phyloP scores from a whole-genome alignment of 2,888 invertebrate species.

The Hirtodrosophila cameraria region DNA sequence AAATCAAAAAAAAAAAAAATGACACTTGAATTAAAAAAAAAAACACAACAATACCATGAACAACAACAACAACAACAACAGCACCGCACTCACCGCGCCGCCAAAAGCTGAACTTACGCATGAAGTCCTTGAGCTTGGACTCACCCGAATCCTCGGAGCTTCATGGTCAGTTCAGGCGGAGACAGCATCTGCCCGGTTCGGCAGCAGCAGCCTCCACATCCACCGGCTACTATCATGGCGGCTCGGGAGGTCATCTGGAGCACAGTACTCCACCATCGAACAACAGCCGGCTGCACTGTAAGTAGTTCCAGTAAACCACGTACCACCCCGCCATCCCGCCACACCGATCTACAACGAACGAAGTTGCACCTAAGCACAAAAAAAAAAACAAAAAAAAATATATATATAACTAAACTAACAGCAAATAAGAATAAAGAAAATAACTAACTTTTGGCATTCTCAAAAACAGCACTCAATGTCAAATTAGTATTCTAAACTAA shows the following conservation, averaged over 20 bases:
- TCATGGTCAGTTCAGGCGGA: slow-evolving; percentile 89
- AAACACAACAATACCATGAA: slow-evolving; percentile 34
- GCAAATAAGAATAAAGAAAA: too few species aligned
- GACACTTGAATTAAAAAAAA: slow-evolving; percentile 33
- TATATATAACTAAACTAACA: too few species aligned
- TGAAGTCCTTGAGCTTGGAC: slow-evolving; percentile 98
- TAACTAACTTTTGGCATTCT: too few species aligned
- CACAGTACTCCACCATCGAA: slow-evolving; percentile 85
- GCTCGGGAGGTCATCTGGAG: slow-evolving; percentile 84
- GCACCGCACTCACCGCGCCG: slow-evolving; percentile 98
- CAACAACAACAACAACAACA: slow-evolving; percentile 83
- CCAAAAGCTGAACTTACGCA: slow-evolving; percentile 97
- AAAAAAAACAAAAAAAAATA: slow-evolving; percentile 7
- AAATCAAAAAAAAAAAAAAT: slow-evolving; percentile 32
- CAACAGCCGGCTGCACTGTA: slow-evolving; percentile 87
- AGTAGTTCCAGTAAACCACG: slow-evolving; percentile 81
- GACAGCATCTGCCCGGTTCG: slow-evolving; percentile 86
- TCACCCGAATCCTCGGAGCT: slow-evolving; percentile 96
- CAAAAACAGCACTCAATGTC: too few species aligned
- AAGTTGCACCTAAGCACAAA: slow-evolving; percentile 36
- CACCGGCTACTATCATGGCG: slow-evolving; percentile 81
- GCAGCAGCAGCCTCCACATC: slow-evolving; percentile 85
- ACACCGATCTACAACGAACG: slow-evolving; percentile 33
- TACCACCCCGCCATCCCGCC: slow-evolving; percentile 30
- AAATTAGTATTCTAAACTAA: neutral